Base-by-base conservation (phyloP, 2,113 vertebrate genomes). In the Dicerorhinus sumatrensis region DNA sequence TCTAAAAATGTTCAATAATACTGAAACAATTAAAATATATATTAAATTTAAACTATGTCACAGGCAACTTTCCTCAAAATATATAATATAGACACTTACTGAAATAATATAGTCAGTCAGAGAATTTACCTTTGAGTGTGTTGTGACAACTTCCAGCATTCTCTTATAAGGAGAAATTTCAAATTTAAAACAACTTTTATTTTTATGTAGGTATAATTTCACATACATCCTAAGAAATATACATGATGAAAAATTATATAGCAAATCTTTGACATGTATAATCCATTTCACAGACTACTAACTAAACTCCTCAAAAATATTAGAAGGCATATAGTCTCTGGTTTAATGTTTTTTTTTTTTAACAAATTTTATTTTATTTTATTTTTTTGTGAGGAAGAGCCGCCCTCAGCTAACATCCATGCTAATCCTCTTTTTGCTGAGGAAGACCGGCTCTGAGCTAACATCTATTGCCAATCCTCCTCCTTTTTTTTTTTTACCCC, bases 121-220 rank as follows among this genome's bases (percentile, higher is more conserved):
- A 14, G 3, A n/a, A 29, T 39, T 48, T 91, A 83, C 5, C 16
- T 83, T 20, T 70, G 36, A 79, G 11, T 46, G 54, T 46, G 9
- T 51, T 81, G 20, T 67, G 20, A 93, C 7, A 16, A 82, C 4
- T 48, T 87, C 51, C 27, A 90, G 25, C 54, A 93, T 67, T 72
- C 23, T 65, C 27, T 46, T 86, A 51, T 18, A 31, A 89, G 14
- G 46, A 10, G 14, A 73, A 80, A 86, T 90, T 80, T 85, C 21
- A 90, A 80, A 95, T 89, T 5, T 73, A 63, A 65, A 93, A 65
- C 65, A 75, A 81, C n/a, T 76, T 92, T 65, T 60, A 70, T 42
- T 72, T 94, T 95, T 75, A 89, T 62, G 4, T 88, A 88, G 82
- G 29, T 85, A 27, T 85, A 62, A 63, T 76, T 91, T 94, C 79